Percentiles rank a stretch among this genome's conserved stretches.
These are phyloP conservation scores for Sylvilagus floridanus DNA, from an alignment of 2,797 vertebrate genomes.

Conservation along the genomic window DNA sequence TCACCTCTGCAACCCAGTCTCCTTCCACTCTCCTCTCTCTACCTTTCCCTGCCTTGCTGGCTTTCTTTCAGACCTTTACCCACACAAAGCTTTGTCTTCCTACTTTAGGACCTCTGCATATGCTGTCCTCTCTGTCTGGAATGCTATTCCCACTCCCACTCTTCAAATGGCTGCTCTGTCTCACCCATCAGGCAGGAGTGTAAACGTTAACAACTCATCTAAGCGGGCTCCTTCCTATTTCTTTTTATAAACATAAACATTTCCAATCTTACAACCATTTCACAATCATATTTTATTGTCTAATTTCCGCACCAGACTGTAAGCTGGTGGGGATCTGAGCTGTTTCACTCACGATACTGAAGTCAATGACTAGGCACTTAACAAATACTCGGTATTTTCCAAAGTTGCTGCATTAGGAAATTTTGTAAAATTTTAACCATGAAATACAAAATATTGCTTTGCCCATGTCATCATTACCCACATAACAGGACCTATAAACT, in stretches of 20 bases:
- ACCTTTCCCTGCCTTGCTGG: background rate
- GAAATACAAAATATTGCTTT: slow-evolving; percentile 29
- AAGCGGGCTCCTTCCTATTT: background rate
- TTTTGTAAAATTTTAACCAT: slow-evolving; percentile 27
- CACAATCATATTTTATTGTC: background rate
- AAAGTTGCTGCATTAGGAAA: background rate
- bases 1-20: background rate
- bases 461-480: background rate
- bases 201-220: background rate
- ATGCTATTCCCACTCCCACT: background rate
- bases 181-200: background rate
- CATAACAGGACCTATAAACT: background rate
- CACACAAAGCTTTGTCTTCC: background rate
- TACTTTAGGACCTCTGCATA: background rate
- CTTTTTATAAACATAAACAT: slow-evolving; percentile 23
- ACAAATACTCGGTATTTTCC: slow-evolving; percentile 46
- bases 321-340: background rate
- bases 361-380: background rate
- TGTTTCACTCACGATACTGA: background rate
- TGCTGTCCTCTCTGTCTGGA: background rate
- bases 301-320: background rate
- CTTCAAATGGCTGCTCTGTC: slow-evolving; percentile 19
- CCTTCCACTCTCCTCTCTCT: background rate
- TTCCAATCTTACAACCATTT: background rate
- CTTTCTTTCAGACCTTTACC: slow-evolving; percentile 26